Evolutionary conservation across 2,797 vertebrate genomes (phyloP).

Genomic region (Rhodeus uyekii): DNA sequence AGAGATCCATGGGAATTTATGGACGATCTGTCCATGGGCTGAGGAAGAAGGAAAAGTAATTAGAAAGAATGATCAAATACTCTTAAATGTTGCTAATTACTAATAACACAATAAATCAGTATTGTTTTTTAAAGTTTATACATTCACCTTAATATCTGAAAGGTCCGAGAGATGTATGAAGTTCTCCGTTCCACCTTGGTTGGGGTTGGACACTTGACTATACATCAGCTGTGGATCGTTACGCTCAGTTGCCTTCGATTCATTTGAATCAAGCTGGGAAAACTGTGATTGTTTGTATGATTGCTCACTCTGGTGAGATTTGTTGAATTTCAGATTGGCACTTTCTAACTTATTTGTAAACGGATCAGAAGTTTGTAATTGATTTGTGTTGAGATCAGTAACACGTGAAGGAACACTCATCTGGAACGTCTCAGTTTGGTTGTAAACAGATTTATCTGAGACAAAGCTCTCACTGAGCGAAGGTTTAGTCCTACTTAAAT

Average conservation of each 20-base stretch:
- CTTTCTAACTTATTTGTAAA: constrained; percentile 11
- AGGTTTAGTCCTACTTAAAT: neutral
- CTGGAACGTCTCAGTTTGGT: neutral
- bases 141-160: constrained; percentile 53
- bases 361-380: neutral
- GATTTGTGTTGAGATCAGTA: neutral
- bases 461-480: constrained; percentile 1
- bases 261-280: neutral
- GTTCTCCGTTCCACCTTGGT: constrained; percentile 4
- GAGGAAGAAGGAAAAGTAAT: neutral
- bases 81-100: neutral
- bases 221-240: neutral
- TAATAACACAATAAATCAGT: neutral
- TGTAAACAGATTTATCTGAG: neutral
- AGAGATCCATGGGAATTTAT: constrained; percentile 1
- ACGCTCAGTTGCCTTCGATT: neutral
- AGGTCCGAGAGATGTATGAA: constrained; percentile 33
- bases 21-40: constrained; percentile 24
- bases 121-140: neutral
- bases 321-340: neutral
- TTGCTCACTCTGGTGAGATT: neutral
- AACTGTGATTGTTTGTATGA: neutral
- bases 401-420: neutral
- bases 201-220: constrained; percentile 4
- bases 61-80: neutral